A percentile compares a stretch with the other conserved stretches of the same genome.
These are phyloP conservation scores for Acromyrmex echinatior DNA, from an alignment of 1,140 invertebrate species.

Conservation along the genomic window DNA sequence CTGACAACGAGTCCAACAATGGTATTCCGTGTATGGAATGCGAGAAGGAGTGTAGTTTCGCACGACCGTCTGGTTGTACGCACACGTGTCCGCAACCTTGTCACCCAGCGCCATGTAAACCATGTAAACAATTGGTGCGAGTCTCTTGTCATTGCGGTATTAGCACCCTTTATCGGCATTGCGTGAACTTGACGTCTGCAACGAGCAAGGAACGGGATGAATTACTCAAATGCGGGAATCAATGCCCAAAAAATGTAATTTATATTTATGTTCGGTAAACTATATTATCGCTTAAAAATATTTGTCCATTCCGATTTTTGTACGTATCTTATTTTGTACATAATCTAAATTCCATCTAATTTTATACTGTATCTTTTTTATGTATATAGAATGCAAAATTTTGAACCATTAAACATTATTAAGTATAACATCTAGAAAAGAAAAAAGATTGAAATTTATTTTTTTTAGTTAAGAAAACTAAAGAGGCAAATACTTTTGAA, in stretches of 20 bases:
- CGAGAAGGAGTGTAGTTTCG: constrained; percentile 89
- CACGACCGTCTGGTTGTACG: constrained; percentile 91
- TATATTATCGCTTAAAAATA: too few relatives aligned
- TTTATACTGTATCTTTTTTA: too few relatives aligned
- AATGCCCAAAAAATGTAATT: constrained; percentile 94
- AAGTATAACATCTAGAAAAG: too few relatives aligned
- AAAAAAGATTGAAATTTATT: too few relatives aligned
- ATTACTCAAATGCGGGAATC: constrained; percentile 92
- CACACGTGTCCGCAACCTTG: constrained; percentile 93
- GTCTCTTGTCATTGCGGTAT: constrained; percentile 93
- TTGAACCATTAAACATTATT: too few relatives aligned
- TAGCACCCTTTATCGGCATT: constrained; percentile 91
- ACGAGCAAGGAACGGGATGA: constrained; percentile 85
- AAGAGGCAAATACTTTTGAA: too few relatives aligned
- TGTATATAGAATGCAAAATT: too few relatives aligned
- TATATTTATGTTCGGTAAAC: constrained; percentile 58
- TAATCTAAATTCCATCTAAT: too few relatives aligned
- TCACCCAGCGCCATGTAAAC: constrained; percentile 90
- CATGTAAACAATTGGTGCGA: constrained; percentile 91
- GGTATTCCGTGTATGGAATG: constrained; percentile 90
- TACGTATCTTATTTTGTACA: too few relatives aligned
- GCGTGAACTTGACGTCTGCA: constrained; percentile 89
- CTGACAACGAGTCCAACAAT: constrained; percentile 84
- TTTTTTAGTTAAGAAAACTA: too few relatives aligned
- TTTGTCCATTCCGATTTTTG: too few relatives aligned